These are phyloP conservation scores for Tuta absoluta DNA, from an alignment of 2,888 invertebrate species.

Conservation along the genomic window DNA sequence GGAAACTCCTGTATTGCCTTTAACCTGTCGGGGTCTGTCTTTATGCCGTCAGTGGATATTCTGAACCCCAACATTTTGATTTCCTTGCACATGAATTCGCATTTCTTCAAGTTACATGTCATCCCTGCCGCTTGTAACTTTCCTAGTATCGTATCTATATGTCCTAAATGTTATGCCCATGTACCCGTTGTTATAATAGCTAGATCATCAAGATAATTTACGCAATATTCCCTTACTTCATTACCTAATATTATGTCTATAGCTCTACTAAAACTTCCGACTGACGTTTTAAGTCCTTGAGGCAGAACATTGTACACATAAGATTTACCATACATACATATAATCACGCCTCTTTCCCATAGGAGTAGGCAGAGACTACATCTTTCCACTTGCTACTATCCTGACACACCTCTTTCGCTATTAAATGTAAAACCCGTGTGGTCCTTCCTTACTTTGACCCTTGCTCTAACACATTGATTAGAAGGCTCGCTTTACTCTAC, in stretches of 20 bases:
- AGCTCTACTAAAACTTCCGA: no score
- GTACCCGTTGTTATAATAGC: slow-evolving; percentile 34
- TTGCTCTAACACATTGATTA: no score
- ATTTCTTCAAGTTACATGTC: slow-evolving; percentile 22
- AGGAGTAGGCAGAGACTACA: no score
- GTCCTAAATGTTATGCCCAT: slow-evolving; percentile 34
- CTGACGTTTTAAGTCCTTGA: no score
- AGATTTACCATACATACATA: no score
- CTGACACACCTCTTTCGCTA: no score
- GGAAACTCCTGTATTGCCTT: slow-evolving; percentile 11
- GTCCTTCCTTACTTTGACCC: no score
- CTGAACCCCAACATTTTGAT: slow-evolving; percentile 7
- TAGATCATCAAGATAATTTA: slow-evolving; percentile 40
- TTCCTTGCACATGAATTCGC: slow-evolving; percentile 15
- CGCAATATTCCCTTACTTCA: slow-evolving; percentile 37
- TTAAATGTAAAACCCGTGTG: neutral
- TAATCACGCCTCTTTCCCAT: no score
- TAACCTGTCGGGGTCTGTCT: neutral
- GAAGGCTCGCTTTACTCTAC: no score
- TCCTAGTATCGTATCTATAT: slow-evolving; percentile 31
- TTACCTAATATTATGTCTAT: slow-evolving; percentile 40
- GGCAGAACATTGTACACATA: no score
- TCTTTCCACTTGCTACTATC: no score
- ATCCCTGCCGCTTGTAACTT: slow-evolving; percentile 29
- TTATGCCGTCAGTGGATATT: neutral